Evolutionary conservation across 37 sponge, comb jelly and placozoan species (phyloP), one percentile per base, ranked within the genome.

Genomic region (Agelas oroides): DNA sequence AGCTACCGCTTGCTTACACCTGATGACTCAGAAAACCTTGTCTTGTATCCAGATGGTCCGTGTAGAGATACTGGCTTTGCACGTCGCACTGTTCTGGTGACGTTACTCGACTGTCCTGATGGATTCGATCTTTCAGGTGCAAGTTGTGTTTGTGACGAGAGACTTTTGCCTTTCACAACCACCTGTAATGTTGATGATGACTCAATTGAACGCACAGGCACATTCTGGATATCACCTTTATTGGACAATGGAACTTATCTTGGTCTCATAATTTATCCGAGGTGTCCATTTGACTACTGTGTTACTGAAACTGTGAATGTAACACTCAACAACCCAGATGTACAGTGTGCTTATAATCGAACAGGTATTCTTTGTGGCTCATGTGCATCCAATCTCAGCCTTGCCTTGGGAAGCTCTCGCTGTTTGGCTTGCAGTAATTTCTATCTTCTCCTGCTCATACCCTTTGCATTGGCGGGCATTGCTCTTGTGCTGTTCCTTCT

Each of bases 351-450:
- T 15, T 25, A 76, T 64, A 52, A 75, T 36, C 55, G 74, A 23
- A 53, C 77, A 27, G 88, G 88, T 32, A 33, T 88, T 32, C 77
- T 88, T 6, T 88, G 88, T 76, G 83, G 88, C 15, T 37, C 41
- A n/a, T 88, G 88, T 66, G 59, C 19, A 16, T 35, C 19, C 5
- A 52, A 52, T 65, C n/a, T 46, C 52, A 88, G 88, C 65, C 65
- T 76, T 5, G 62, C 68, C 18, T 27, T 88, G 38, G 81, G 81
- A 1, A 81, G 82, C 23, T 37, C 35, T 32, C 16, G 23, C 20
- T 88, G 88, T 53, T 19, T 41, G 0, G 5, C 20, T 17, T 88
- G 88, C 34, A 34, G 60, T 56, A 37, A 73, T 58, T 14, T 19
- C 20, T 73, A 63, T n/a, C 38, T 81, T 17, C 0, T 37, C 11